These are phyloP conservation scores for Aptenodytes patagonicus DNA, from an alignment of 2,113 vertebrate genomes.

Conservation along the genomic window DNA sequence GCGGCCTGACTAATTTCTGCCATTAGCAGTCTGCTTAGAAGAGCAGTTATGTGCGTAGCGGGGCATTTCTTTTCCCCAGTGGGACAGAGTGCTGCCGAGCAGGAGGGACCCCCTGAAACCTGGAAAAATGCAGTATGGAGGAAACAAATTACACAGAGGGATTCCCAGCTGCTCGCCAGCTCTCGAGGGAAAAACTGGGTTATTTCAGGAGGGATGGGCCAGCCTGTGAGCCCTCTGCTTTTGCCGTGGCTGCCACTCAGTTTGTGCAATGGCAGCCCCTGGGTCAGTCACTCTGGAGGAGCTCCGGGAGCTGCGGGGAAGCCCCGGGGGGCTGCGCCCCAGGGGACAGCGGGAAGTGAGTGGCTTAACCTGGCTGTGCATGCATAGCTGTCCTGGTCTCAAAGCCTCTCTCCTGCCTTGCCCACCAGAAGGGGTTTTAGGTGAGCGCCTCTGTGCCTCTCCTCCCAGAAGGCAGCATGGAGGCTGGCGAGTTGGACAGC, in stretches of 20 bases:
- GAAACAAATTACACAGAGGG: not conserved
- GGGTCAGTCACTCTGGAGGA: not conserved
- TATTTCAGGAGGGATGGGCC: not conserved
- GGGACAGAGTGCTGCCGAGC: not conserved
- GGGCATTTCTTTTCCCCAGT: not conserved
- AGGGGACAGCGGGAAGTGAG: fast-evolving
- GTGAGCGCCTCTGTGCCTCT: fast-evolving
- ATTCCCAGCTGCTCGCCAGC: fast-evolving
- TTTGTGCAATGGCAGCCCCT: not conserved
- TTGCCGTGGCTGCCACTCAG: not conserved
- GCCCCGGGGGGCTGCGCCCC: no score
- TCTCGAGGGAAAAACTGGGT: fast-evolving
- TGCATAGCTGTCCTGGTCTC: fast-evolving
- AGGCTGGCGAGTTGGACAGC: not conserved
- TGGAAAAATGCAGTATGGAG: not conserved
- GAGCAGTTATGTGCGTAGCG: fast-evolving
- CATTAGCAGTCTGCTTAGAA: not conserved
- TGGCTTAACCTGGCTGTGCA: not conserved
- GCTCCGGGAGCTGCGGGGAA: not conserved
- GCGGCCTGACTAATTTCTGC: not conserved
- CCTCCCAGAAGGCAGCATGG: not conserved
- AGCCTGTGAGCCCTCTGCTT: not conserved
- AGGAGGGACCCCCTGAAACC: not conserved
- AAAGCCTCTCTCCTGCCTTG: not conserved
- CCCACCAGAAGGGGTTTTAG: not conserved